These are phyloP conservation scores for Caenorhabditis sp. DNA, from an alignment of 2,888 invertebrate species.

Conservation along the genomic window DNA sequence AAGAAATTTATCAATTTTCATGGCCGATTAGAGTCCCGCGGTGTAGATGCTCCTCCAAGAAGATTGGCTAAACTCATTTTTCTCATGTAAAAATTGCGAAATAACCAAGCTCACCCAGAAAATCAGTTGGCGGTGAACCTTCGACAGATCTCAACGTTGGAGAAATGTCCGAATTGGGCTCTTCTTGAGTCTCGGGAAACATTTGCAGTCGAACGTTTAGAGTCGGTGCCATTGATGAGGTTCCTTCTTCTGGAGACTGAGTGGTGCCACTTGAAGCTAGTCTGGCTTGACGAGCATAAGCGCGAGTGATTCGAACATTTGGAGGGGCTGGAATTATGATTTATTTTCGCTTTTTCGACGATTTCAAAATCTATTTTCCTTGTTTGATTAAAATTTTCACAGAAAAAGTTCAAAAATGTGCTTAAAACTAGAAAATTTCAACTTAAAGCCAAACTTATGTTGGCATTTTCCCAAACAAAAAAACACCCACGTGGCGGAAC, in stretches of 20 bases:
- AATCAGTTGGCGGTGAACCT: not conserved
- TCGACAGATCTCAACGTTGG: not conserved
- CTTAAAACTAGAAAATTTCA: no score
- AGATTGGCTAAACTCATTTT: no score
- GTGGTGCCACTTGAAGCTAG: not conserved
- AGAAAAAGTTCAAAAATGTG: no score
- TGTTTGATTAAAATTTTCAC: no score
- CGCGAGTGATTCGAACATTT: conserved; percentile 4
- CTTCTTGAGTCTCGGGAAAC: not conserved
- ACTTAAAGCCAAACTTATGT: no score
- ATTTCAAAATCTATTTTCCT: not conserved
- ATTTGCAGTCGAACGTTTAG: not conserved
- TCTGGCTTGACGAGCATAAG: not conserved
- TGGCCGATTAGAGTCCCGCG: not conserved
- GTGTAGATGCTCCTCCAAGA: no score
- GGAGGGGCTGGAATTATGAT: not conserved
- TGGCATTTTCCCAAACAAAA: no score
- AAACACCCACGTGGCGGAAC: not conserved
- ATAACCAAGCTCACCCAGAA: not conserved
- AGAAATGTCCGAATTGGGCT: not conserved
- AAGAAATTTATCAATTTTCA: no score
- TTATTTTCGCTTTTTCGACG: not conserved
- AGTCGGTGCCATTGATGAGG: not conserved
- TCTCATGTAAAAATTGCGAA: no score
- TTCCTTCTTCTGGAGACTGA: not conserved